These are phyloP conservation scores for Rachycentron canadum DNA, from an alignment of 2,797 vertebrate species.

Conservation along the genomic window DNA sequence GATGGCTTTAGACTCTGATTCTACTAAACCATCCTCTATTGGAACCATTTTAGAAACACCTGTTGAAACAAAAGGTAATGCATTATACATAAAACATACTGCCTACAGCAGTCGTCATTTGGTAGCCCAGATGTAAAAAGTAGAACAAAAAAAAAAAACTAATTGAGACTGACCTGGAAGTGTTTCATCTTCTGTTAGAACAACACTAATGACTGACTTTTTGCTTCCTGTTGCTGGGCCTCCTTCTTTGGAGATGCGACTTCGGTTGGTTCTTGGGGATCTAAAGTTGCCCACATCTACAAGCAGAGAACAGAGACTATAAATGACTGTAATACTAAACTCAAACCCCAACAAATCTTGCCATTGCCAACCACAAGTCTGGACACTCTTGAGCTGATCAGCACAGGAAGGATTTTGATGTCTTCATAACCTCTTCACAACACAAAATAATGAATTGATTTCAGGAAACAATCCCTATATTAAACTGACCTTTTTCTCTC, in stretches of 20 bases:
- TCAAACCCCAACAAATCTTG: not conserved
- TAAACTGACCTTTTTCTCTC: constrained; percentile 53
- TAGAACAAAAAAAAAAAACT: not conserved
- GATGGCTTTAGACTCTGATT: constrained; percentile 32
- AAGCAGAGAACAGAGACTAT: constrained; percentile 1
- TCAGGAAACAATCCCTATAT: not conserved
- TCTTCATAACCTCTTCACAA: not conserved
- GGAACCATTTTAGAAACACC: constrained; percentile 80
- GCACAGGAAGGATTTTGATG: not conserved
- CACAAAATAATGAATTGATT: not conserved
- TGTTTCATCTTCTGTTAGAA: constrained; percentile 79
- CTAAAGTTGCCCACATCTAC: constrained; percentile 33
- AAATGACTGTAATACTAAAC: not conserved
- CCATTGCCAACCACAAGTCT: not conserved
- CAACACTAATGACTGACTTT: constrained; percentile 74
- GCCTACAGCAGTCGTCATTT: not conserved
- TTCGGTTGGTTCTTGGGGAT: constrained; percentile 31
- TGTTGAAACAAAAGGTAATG: constrained; percentile 43
- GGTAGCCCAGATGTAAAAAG: not conserved
- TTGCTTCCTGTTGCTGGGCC: constrained; percentile 48
- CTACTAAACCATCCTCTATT: constrained; percentile 65
- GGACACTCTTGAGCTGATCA: not conserved
- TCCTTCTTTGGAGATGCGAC: constrained; percentile 51
- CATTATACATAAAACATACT: not conserved
- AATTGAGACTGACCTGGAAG: constrained; percentile 71